These are phyloP conservation scores for Chloropsis cyanopogon DNA, from an alignment of 2,113 vertebrate species.

Conservation along the genomic window DNA sequence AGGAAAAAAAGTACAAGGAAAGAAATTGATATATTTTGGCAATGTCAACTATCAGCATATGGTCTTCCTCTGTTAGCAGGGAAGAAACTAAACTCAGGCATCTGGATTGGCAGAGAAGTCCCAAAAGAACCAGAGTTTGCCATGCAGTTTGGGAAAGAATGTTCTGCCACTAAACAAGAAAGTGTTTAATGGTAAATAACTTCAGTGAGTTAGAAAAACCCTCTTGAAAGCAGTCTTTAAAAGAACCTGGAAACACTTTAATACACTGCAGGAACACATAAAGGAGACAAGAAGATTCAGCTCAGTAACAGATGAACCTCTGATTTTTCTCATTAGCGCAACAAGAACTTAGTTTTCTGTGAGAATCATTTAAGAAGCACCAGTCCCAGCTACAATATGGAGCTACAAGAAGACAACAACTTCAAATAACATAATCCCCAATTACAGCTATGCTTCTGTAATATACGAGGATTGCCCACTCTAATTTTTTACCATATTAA, in stretches of 20 bases:
- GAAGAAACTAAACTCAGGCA: constrained; percentile 17
- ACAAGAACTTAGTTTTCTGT: neutral
- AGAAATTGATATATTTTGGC: constrained; percentile 13
- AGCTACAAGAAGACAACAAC: neutral
- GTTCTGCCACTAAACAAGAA: constrained; percentile 19
- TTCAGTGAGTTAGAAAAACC: neutral
- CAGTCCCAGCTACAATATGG: neutral
- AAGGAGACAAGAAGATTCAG: neutral
- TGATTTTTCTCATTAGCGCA: neutral
- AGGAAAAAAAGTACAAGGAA: neutral
- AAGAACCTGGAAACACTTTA: neutral
- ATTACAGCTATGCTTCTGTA: neutral
- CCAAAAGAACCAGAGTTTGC: neutral
- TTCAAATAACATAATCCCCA: neutral
- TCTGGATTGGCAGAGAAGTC: neutral
- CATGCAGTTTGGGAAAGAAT: neutral
- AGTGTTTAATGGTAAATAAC: neutral
- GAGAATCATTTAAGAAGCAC: neutral
- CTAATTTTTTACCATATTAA: neutral
- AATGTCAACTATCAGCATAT: constrained; percentile 29
- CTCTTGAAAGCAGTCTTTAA: neutral
- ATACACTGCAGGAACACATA: neutral
- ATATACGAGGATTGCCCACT: neutral
- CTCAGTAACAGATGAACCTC: neutral
- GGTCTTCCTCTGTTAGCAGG: neutral